These are phyloP conservation scores for Artibeus jamaicensis DNA, from an alignment of 2,797 vertebrate species.

Conservation along the genomic window DNA sequence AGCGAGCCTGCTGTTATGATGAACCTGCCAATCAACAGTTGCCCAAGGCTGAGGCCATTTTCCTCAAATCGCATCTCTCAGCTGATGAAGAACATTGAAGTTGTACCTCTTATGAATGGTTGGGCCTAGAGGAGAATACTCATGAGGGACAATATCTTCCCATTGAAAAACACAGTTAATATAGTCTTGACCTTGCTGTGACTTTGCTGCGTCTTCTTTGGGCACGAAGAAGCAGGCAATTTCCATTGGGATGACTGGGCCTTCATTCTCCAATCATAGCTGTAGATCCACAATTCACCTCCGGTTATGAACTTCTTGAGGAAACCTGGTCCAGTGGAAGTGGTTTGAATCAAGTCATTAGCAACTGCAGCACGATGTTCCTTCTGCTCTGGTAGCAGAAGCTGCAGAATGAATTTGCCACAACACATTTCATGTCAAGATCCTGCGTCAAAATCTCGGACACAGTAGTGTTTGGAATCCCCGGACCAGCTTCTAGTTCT, in stretches of 20 bases:
- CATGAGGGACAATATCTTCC: neutral
- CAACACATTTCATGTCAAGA: neutral
- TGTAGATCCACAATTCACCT: neutral
- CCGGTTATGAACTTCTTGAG: neutral
- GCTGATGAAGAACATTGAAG: neutral
- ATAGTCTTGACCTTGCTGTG: neutral
- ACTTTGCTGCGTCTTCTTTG: neutral
- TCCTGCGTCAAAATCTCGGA: neutral
- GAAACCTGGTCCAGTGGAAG: no score
- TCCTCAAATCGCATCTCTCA: neutral
- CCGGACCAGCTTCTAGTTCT: neutral
- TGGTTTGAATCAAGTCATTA: no score
- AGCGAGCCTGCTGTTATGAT: neutral
- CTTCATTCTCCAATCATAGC: neutral
- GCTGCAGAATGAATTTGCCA: neutral
- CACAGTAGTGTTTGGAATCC: neutral
- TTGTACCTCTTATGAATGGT: neutral
- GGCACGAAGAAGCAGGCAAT: neutral
- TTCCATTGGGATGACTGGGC: neutral
- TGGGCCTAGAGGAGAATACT: neutral
- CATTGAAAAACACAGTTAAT: neutral
- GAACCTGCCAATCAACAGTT: neutral
- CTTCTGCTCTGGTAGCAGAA: neutral
- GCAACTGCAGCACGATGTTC: no score
- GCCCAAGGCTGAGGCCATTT: neutral